A percentile compares a stretch with the other conserved stretches of the same genome.
Conservation (phyloP, 2,113 vertebrate genomes). For the Daubentonia madagascariensis region DNA sequence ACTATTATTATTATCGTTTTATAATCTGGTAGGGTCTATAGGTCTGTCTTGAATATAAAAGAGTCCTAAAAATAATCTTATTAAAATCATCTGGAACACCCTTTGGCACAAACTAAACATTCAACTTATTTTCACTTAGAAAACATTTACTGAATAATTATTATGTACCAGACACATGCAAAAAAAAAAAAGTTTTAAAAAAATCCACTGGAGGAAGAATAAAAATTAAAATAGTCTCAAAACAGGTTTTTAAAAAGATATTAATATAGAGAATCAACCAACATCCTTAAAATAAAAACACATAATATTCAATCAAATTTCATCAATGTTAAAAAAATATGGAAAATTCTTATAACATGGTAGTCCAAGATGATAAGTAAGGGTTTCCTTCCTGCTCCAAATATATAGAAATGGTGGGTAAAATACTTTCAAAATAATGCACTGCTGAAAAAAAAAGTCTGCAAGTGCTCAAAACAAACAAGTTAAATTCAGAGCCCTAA, state of each 20-base stretch:
- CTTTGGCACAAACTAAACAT: not conserved
- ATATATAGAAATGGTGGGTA: not conserved
- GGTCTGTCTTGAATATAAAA: not conserved
- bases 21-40: not conserved
- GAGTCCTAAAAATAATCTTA: constrained; percentile 26
- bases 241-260: not conserved
- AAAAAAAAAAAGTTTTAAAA: not conserved
- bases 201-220: not conserved
- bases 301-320: not conserved
- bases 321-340: constrained; percentile 17
- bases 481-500: not conserved
- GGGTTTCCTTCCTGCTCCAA: not conserved
- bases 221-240: constrained; percentile 6
- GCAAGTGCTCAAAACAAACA: not conserved
- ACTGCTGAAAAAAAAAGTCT: not conserved
- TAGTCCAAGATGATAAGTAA: not conserved
- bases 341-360: not conserved
- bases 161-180: not conserved
- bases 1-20: not conserved
- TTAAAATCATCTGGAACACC: constrained; percentile 11
- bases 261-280: constrained; percentile 30
- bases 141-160: constrained; percentile 32
- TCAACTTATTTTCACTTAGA: constrained; percentile 41
- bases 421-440: constrained; percentile 12
- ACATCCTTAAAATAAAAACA: constrained; percentile 10